Percentiles rank a stretch among this genome's conserved stretches.
Evolutionary conservation across 1,140 invertebrate genomes (phyloP).

Genomic region (Gerris buenoi): DNA sequence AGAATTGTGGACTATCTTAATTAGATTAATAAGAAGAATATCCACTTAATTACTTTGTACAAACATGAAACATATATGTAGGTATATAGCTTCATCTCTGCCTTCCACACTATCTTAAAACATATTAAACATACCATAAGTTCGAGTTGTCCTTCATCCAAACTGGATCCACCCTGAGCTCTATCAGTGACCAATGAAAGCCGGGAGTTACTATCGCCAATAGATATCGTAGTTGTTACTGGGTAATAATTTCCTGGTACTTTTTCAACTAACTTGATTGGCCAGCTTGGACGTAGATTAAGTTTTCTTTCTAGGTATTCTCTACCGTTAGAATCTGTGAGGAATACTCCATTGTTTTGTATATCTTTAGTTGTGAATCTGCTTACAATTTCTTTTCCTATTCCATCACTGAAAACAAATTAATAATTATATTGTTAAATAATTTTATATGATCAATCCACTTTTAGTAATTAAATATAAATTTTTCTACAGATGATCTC

Average conservation of each 20-base stretch:
- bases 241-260: slow-evolving; percentile 87
- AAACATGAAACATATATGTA: no score
- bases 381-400: slow-evolving; percentile 71
- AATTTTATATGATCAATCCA: no score
- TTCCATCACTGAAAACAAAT: slow-evolving; percentile 38
- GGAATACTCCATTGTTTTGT: slow-evolving; percentile 52
- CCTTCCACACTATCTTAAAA: no score
- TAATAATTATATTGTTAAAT: no score
- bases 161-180: slow-evolving; percentile 69
- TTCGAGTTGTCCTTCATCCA: slow-evolving; percentile 59
- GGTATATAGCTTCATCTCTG: no score
- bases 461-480: no score
- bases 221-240: slow-evolving; percentile 63
- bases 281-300: slow-evolving; percentile 62
- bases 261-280: slow-evolving; percentile 45
- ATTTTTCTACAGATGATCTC: no score
- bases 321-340: slow-evolving; percentile 87
- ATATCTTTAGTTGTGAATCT: slow-evolving; percentile 47
- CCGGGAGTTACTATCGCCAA: slow-evolving; percentile 39
- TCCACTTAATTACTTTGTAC: no score
- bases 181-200: slow-evolving; percentile 60
- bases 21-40: no score
- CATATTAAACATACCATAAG: slow-evolving; percentile 49
- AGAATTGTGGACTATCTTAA: no score
- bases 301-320: slow-evolving; percentile 62